Base-by-base conservation (phyloP, 2,113 vertebrate species). In the Garra rufa region DNA sequence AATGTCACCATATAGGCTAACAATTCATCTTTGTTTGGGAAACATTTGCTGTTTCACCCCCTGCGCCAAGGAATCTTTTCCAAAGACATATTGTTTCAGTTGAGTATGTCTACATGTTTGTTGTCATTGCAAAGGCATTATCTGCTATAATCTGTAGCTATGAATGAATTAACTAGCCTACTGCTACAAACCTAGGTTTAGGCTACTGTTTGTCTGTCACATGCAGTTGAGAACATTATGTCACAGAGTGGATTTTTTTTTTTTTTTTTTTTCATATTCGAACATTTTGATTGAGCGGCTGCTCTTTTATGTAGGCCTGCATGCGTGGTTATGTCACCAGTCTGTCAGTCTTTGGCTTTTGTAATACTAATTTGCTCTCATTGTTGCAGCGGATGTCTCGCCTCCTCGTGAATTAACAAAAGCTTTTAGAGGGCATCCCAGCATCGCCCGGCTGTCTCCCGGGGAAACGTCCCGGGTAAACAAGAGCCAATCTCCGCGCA, bases 351-450 rank as follows among this genome's bases (percentile, higher is more conserved):
- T 38, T n/a, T 41, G 44, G 19, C 65, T 70, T 82, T 69, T 82
- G 21, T 55, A 4, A 41, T 21, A 11, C 59, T 81, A 70, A 52
- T 69, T 67, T 52, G 65, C 30, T 70, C 7, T 61, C 59, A n/a
- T 48, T 70, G 80, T 14, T 46, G 0, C 48, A 69, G 44, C 55
- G 83, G 84, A 82, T 89, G 88, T 87, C 78, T 85, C 65, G 69
- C 26, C 82, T 73, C 48, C 74, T 57, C 21, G 83, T 77, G 65
- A 89, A 85, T 81, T 59, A 87, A 81, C 81, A 85, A 87, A 76
- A 44, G 81, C 50, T 74, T 80, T 69, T 38, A 69, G 50, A 44
- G 80, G 28, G 76, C 46, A 81, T 55, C 44, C 13, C 38, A 46
- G 63, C 61, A 87, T 81, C 83, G 30, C 43, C n/a, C 13, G 46